Base-by-base conservation (phyloP, 2,888 invertebrate genomes). In the Dinocampus coccinellae region DNA sequence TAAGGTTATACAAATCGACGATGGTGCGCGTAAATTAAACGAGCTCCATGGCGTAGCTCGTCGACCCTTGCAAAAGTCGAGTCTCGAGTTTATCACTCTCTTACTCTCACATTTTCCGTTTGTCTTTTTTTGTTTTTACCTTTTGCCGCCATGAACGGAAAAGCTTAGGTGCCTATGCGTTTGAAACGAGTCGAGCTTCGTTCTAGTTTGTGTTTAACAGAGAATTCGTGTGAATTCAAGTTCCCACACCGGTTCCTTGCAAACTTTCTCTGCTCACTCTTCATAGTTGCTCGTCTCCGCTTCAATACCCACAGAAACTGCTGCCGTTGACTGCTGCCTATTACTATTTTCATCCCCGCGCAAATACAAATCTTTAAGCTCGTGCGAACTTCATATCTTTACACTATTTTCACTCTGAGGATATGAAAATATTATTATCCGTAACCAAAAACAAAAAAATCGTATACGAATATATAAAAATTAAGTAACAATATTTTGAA, bases 1-100 rank as follows among this genome's bases (percentile, higher is more conserved):
- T 82, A 82, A 81, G 75, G 76, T 81, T 77, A 77, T 78, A 82
- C 80, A 79, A 80, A 82, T 81, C 80, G 79, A 73, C 79, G 79
- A 81, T 81, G 79, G 77, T 77, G 77, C 76, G 75, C 71, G 75
- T 78, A 78, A 81, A 81, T 81, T 76, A 81, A 81, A 81, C 79
- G 78, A 80, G 79, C 74, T 79, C 74, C 47, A 47, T 16, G 16
- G 75, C 70, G 75, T 75, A 73, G 72, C 72, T 71, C 22, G 52
- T 24, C 55, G 24, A 24, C 55, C 55, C 81, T 78, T 75, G 77
- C 77, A 68, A 74, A 73, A 47, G 47, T 47, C 72, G 58, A 72
- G 65, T 63, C 66, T 70, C 73, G 76, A 78, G 78, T 78, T 73
- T 74, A 4, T 11, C 55, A 55, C 13, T 36, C 20, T 24, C 22